Percentiles rank a stretch among this genome's conserved stretches.
Conservation (phyloP, 30 jellyfish, hydroid and myxozoan species). For the Aurelia sp. region DNA sequence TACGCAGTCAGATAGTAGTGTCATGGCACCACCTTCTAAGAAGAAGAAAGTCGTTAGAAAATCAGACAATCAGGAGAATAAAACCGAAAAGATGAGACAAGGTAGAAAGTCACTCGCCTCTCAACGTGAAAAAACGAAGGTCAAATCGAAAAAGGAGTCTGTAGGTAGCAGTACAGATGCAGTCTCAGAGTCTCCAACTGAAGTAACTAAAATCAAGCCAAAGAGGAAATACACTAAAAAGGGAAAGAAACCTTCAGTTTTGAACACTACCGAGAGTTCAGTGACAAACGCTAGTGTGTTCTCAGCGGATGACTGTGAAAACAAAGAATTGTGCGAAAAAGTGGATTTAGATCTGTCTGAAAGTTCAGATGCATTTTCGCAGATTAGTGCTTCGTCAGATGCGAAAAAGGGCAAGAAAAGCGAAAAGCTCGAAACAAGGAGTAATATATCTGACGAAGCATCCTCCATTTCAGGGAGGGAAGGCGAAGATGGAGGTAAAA, state of each 20-base stretch:
- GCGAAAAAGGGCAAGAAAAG: slow-evolving; percentile 12
- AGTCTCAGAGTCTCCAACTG: no score
- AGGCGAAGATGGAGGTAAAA: slow-evolving; percentile 39
- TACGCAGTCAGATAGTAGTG: slow-evolving; percentile 5
- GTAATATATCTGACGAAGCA: slow-evolving; percentile 52
- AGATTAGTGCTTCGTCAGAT: not conserved
- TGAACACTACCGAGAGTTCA: not conserved
- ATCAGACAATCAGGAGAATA: not conserved
- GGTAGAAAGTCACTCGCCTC: not conserved
- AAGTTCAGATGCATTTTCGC: slow-evolving; percentile 15
- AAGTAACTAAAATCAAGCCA: no score
- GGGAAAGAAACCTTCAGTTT: not conserved
- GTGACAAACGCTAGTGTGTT: not conserved
- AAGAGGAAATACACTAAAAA: no score
- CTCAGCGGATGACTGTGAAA: not conserved
- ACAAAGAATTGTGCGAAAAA: not conserved
- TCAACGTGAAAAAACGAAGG: not conserved
- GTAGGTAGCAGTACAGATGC: not conserved
- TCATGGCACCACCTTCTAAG: slow-evolving; percentile 27
- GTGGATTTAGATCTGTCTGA: not conserved
- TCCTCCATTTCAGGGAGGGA: slow-evolving; percentile 56
- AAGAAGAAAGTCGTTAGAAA: not conserved
- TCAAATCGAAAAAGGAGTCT: not conserved
- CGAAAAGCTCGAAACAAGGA: slow-evolving; percentile 47
- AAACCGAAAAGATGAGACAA: not conserved